A percentile compares a stretch with the other conserved stretches of the same genome.
Conservation (phyloP, 2,797 vertebrate species). For the Eulemur coronatus region DNA sequence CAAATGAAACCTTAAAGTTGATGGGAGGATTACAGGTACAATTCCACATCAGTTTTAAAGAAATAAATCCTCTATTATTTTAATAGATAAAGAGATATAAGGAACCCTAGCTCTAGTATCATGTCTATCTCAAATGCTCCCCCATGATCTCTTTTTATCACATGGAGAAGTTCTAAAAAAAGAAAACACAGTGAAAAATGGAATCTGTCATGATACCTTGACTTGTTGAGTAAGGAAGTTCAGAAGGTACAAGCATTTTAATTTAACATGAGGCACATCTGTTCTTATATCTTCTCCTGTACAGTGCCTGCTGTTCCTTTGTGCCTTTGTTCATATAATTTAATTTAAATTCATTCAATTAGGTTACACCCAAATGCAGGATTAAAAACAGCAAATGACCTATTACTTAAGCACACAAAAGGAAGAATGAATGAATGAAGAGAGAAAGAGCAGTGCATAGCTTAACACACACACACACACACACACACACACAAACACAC, state of each 20-base stretch:
- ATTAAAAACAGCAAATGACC: not conserved
- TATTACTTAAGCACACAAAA: not conserved
- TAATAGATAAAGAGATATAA: not conserved
- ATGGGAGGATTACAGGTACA: not conserved
- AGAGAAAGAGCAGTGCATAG: not conserved
- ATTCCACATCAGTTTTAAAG: not conserved
- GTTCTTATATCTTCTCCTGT: constrained; percentile 15
- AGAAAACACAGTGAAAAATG: not conserved
- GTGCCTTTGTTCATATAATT: not conserved
- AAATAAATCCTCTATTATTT: not conserved
- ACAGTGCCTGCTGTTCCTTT: not conserved
- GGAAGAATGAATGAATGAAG: not conserved
- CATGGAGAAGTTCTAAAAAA: not conserved
- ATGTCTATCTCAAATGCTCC: not conserved
- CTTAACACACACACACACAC: not conserved
- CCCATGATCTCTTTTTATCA: not conserved
- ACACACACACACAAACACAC: not conserved
- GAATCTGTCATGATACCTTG: not conserved
- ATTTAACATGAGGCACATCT: not conserved
- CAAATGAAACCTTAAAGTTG: not conserved
- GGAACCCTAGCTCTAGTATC: not conserved
- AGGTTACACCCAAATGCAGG: not conserved
- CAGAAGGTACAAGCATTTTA: not conserved
- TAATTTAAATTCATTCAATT: not conserved
- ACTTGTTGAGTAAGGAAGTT: not conserved